Evolutionary conservation across 2,797 vertebrate genomes (phyloP).

Genomic region (Spinus olivaceus): DNA sequence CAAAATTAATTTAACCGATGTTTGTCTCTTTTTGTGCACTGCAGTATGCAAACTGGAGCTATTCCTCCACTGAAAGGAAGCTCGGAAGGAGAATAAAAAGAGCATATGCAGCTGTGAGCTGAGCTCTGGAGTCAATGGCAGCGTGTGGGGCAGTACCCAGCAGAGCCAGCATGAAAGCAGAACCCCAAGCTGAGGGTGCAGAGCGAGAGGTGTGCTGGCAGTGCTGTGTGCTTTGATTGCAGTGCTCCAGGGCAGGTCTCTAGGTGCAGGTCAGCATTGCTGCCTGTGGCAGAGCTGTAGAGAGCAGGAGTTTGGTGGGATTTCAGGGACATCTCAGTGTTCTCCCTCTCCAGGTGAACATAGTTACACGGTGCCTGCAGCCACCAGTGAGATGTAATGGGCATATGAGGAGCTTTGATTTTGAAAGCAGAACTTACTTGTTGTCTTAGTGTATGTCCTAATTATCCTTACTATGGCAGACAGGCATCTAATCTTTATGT

Average conservation of each 20-base stretch:
- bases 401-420: neutral
- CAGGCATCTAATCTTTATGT: neutral
- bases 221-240: neutral
- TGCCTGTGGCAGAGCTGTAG: neutral
- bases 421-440: neutral
- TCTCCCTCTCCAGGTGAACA: accelerated
- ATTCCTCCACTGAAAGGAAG: slow-evolving; percentile 11
- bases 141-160: neutral
- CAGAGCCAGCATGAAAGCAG: neutral
- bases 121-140: neutral
- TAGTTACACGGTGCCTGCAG: neutral
- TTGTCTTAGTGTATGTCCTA: neutral
- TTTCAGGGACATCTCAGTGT: neutral
- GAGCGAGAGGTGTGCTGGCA: neutral
- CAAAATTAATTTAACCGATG: neutral
- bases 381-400: neutral
- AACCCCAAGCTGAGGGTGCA: neutral
- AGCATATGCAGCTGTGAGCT: neutral
- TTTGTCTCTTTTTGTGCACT: slow-evolving; percentile 14
- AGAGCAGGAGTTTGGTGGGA: neutral
- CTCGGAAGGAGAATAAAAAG: neutral
- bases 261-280: neutral
- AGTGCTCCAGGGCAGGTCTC: neutral
- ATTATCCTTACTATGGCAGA: neutral
- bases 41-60: neutral